Evolutionary conservation across 1,140 invertebrate species (phyloP), one percentile per base, ranked within the genome.

Genomic region (Drosophila lacertosa): DNA sequence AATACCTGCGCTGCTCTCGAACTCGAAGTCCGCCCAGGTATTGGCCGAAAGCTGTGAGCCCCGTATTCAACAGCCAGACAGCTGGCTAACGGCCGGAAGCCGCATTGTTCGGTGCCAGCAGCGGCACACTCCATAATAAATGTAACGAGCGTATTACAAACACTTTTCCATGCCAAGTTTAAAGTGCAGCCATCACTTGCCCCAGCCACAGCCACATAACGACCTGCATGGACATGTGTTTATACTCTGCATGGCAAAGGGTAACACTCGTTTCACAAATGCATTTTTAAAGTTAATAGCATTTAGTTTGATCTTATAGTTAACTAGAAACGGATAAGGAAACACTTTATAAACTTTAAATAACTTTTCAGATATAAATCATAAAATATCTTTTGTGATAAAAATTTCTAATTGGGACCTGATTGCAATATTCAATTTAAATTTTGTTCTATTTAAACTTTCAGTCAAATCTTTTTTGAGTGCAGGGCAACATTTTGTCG

Each of bases 111-210:
- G 70, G 64, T 53, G 60, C 75, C 40, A 45, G 68, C n/a, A 73
- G 71, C 72, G 50, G 70, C 45, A 65, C 81, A 81, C 81, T 84
- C 81, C 86, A 84, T 84, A 86, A 86, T 84, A 84, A 86, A 84
- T 84, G 82, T 81, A 86, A 82, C 82, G 82, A 82, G 82, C 82
- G 74, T 63, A 82, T 86, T 88, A 74, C 82, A 88, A 86, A 86
- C 77, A 88, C 81, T 86, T 81, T 74, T 55, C 35, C 42, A 55
- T 77, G 66, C 66, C 77, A 86, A 88, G 33, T 88, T 88, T 77
- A 77, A 77, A 86, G 77, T 83, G 75, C 47, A 71, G 50, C 47
- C 64, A 48, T 55, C 35, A 42, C 47, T 58, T 55, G 55, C 72
- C 69, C 69, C 70, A 59, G 51, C 57, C 40, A 10, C 32, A 70